A percentile compares a stretch with the other conserved stretches of the same genome.
Conservation (phyloP, 2,888 invertebrate genomes). For the Cryptops parisi region DNA sequence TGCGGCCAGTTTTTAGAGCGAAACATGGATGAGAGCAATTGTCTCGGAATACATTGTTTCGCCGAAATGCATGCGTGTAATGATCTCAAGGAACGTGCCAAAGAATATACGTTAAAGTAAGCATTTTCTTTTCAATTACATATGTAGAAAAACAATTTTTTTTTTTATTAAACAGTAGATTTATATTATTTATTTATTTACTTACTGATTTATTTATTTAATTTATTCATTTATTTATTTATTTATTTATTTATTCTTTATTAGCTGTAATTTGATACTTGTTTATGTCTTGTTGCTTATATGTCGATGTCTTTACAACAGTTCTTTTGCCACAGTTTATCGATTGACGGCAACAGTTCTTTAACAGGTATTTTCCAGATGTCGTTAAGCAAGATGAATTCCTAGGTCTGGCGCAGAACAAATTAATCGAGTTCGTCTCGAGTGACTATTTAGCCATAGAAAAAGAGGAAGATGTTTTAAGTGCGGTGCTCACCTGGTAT, state of each 20-base stretch:
- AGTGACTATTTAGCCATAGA: conserved; percentile 36
- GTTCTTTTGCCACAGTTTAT: too few species aligned
- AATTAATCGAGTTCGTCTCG: conserved; percentile 35
- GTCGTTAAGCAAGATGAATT: conserved; percentile 33
- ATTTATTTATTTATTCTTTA: too few species aligned
- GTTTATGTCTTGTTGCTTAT: not conserved
- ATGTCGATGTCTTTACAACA: too few species aligned
- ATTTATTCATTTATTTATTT: too few species aligned
- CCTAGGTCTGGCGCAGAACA: conserved; percentile 30
- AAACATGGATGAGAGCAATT: conserved; percentile 37
- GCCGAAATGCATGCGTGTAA: conserved; percentile 37
- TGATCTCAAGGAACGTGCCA: conserved; percentile 34
- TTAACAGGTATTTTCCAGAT: conserved; percentile 29
- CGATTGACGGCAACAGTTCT: too few species aligned
- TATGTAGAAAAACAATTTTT: too few species aligned
- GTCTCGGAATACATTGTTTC: conserved; percentile 38
- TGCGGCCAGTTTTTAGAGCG: conserved; percentile 33
- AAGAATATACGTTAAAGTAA: conserved; percentile 32
- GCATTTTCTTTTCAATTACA: too few species aligned
- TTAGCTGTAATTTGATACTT: not conserved
- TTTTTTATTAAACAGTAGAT: too few species aligned
- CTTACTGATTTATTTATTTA: too few species aligned
- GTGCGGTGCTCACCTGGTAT: conserved; percentile 36
- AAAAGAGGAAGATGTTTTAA: conserved; percentile 37
- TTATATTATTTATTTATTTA: too few species aligned